These are phyloP conservation scores for Glossosoma conforme DNA, from an alignment of 1,140 invertebrate species.

Conservation along the genomic window DNA sequence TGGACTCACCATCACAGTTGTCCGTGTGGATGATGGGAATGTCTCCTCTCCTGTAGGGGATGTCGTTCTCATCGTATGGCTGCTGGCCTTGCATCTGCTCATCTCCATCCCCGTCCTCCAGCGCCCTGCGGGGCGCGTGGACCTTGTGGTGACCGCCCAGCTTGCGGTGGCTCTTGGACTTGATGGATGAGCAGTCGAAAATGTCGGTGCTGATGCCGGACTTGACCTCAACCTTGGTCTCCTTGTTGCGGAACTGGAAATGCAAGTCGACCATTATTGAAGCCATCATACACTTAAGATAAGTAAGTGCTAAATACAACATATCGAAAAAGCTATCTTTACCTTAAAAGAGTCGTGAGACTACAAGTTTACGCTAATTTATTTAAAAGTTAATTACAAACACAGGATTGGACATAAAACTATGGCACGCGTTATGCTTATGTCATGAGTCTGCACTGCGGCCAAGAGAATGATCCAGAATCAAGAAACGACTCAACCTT, in stretches of 20 bases:
- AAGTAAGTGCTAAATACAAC: too few species aligned
- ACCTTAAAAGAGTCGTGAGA: too few species aligned
- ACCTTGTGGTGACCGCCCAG: background rate
- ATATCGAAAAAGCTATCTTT: too few species aligned
- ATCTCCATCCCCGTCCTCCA: slow-evolving; percentile 35
- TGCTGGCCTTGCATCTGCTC: slow-evolving; percentile 39
- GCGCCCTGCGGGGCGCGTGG: slow-evolving; percentile 22
- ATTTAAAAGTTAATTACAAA: too few species aligned
- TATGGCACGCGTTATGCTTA: too few species aligned
- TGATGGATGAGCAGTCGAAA: slow-evolving; percentile 35
- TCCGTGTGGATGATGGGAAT: slow-evolving; percentile 66
- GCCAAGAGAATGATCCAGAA: too few species aligned
- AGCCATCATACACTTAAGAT: too few species aligned
- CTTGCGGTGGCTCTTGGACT: slow-evolving; percentile 13
- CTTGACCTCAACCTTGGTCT: slow-evolving; percentile 38
- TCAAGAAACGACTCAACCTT: too few species aligned
- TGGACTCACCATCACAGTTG: slow-evolving; percentile 56
- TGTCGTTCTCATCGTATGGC: slow-evolving; percentile 38
- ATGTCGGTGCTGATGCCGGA: slow-evolving; percentile 38
- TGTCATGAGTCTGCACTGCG: too few species aligned
- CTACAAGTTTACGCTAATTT: too few species aligned
- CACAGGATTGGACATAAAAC: too few species aligned
- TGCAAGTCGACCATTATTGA: too few species aligned
- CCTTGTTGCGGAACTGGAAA: slow-evolving; percentile 47
- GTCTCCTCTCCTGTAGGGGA: slow-evolving; percentile 59